phyloP scores from a whole-genome alignment of 1,140 invertebrate genomes.

The Nephotettix cincticeps region DNA sequence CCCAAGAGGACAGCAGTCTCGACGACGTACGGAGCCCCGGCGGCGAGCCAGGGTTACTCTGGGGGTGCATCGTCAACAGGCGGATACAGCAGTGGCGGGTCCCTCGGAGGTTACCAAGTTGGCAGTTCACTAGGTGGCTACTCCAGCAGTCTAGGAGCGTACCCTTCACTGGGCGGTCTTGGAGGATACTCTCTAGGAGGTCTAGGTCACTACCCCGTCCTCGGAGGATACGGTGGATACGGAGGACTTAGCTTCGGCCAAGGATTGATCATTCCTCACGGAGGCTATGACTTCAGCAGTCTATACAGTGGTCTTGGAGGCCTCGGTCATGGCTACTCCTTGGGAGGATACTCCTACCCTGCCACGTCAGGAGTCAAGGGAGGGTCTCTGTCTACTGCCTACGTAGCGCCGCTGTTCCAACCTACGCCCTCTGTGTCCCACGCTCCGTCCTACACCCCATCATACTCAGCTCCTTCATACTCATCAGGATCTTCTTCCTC shows the following conservation, averaged over 20 bases:
- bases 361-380: background rate
- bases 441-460: too few species aligned
- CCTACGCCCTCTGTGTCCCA: background rate
- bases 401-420: constrained; percentile 11
- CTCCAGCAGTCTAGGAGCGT: background rate
- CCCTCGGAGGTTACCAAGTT: background rate
- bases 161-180: background rate
- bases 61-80: background rate
- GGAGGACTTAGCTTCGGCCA: constrained; percentile 8
- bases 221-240: constrained; percentile 1
- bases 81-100: background rate
- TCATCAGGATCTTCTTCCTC: background rate
- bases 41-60: background rate
- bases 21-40: background rate
- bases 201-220: background rate
- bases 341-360: background rate
- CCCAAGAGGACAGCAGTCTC: background rate
- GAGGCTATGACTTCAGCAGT: background rate
- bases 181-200: constrained; percentile 8
- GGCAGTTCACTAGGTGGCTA: background rate
- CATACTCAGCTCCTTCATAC: background rate
- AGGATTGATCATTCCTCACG: background rate
- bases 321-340: background rate
- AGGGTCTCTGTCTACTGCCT: background rate
- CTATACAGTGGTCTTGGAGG: constrained; percentile 4